phyloP scores from a whole-genome alignment of 2,113 vertebrate genomes.

The Coreoperca whiteheadi region DNA sequence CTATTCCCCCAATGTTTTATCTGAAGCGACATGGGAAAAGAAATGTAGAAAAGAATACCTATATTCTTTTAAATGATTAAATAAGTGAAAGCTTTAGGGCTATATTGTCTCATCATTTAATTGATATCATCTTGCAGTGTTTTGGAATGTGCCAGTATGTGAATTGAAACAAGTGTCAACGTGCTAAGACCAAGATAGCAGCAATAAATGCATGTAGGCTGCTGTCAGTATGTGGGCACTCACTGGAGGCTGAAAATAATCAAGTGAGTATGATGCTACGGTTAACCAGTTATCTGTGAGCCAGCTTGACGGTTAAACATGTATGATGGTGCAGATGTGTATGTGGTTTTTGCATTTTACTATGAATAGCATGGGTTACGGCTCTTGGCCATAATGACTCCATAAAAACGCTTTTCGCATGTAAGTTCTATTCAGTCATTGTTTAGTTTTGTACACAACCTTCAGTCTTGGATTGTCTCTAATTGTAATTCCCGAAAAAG shows the following conservation, averaged over 20 bases:
- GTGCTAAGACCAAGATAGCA: background rate
- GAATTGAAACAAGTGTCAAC: background rate
- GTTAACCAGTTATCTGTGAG: background rate
- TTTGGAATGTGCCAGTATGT: background rate
- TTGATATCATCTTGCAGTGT: background rate
- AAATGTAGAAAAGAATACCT: background rate
- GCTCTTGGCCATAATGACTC: background rate
- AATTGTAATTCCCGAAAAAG: background rate
- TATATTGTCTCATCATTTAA: background rate
- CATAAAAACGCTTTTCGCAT: background rate
- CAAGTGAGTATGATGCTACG: background rate
- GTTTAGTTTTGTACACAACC: background rate
- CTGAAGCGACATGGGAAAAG: background rate
- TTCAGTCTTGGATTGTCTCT: background rate
- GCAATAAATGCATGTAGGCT: background rate
- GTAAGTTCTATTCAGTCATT: background rate
- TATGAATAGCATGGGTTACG: background rate
- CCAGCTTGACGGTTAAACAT: background rate
- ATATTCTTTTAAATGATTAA: background rate
- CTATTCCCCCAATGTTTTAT: background rate
- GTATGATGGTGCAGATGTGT: background rate
- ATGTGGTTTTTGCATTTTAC: background rate
- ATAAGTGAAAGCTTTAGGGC: background rate
- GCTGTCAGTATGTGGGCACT: background rate
- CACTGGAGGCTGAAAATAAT: background rate